Evolutionary conservation across 2,888 invertebrate species (phyloP).

Genomic region (Trissolcus japonicus): DNA sequence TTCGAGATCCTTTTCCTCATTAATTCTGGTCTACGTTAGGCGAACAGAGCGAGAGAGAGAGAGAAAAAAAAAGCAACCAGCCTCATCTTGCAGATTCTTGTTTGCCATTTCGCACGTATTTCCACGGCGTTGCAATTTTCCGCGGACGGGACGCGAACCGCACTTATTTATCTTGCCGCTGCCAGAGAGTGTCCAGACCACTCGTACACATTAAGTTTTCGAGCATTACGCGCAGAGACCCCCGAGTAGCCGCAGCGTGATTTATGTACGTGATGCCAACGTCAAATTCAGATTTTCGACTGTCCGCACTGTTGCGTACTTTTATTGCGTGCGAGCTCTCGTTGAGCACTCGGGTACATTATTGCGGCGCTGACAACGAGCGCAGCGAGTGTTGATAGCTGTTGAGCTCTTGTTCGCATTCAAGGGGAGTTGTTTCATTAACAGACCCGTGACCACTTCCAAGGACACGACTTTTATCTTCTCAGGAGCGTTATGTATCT

Average conservation of each 20-base stretch:
- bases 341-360: slow-evolving; percentile 16
- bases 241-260: slow-evolving; percentile 52
- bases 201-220: slow-evolving; percentile 55
- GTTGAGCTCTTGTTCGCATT: slow-evolving; percentile 3
- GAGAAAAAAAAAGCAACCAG: neutral
- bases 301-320: neutral
- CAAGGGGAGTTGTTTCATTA: slow-evolving; percentile 15
- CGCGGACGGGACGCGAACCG: slow-evolving; percentile 52
- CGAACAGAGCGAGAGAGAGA: slow-evolving; percentile 9
- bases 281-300: slow-evolving; percentile 48
- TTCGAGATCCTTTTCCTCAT: slow-evolving; percentile 28
- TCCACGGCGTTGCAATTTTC: slow-evolving; percentile 45
- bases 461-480: slow-evolving; percentile 32
- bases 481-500: slow-evolving; percentile 20
- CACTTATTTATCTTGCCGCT: slow-evolving; percentile 61
- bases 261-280: slow-evolving; percentile 59
- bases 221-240: slow-evolving; percentile 57
- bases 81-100: slow-evolving; percentile 37
- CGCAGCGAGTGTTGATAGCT: slow-evolving; percentile 11
- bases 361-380: slow-evolving; percentile 18
- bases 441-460: slow-evolving; percentile 5
- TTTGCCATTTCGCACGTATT: slow-evolving; percentile 47
- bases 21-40: slow-evolving; percentile 26
- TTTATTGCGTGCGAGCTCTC: neutral
- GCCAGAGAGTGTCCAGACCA: slow-evolving; percentile 51